Conservation (phyloP, 1,140 invertebrate species). For the Ceratosolen solmsi region DNA sequence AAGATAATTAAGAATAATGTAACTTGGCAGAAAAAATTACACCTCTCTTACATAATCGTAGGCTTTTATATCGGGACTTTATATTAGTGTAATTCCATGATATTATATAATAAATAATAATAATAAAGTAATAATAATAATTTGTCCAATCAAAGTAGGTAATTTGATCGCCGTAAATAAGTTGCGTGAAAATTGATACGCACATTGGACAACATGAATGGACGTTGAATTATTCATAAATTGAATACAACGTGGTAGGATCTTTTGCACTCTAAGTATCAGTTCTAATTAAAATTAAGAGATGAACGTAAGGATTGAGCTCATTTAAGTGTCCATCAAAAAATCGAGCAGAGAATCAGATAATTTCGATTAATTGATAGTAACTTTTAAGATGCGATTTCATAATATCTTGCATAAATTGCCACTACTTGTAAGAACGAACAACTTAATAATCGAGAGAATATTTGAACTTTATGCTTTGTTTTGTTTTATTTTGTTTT, state of each 20-base stretch:
- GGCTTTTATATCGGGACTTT: too few species aligned
- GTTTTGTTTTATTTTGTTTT: too few species aligned
- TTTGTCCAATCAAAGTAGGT: too few species aligned
- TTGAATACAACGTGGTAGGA: background rate
- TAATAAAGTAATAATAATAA: too few species aligned
- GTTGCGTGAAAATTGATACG: background rate
- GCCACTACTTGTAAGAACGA: background rate
- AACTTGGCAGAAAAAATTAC: too few species aligned
- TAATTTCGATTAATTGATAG: conserved; percentile 34
- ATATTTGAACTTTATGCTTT: too few species aligned
- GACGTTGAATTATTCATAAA: background rate
- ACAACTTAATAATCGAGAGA: background rate
- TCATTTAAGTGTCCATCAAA: conserved; percentile 16
- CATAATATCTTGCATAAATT: background rate
- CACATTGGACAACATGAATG: background rate
- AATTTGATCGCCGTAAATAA: background rate
- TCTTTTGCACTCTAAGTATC: background rate
- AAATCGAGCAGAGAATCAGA: conserved; percentile 24
- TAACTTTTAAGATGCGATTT: too few species aligned
- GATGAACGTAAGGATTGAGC: background rate
- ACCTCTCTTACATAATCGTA: too few species aligned
- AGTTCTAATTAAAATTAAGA: background rate
- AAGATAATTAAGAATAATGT: too few species aligned
- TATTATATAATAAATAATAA: too few species aligned
- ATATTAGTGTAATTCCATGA: too few species aligned